A percentile compares a stretch with the other conserved stretches of the same genome.
Conservation (phyloP, 2,113 vertebrate species). For the Colaptes auratus region DNA sequence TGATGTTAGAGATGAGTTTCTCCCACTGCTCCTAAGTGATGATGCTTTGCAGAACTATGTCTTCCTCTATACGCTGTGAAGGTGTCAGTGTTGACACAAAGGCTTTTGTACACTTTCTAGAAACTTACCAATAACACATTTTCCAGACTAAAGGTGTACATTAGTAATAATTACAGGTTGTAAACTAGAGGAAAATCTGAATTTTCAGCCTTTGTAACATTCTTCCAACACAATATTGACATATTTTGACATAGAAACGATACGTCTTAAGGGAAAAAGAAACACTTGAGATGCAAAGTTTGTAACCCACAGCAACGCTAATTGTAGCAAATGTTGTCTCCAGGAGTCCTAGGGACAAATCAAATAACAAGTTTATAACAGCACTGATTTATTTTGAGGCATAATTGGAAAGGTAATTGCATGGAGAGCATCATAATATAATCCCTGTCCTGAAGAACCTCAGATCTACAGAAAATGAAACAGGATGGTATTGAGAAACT, state of each 20-base stretch:
- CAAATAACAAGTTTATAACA: background rate
- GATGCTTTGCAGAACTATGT: background rate
- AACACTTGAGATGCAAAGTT: background rate
- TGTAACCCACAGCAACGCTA: background rate
- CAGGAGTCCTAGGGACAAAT: background rate
- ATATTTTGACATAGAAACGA: background rate
- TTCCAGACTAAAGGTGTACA: background rate
- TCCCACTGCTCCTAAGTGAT: accelerated
- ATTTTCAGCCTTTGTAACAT: background rate
- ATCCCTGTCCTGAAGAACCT: background rate
- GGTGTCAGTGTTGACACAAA: background rate
- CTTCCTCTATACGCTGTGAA: background rate
- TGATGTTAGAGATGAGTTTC: background rate
- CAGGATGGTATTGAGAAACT: background rate
- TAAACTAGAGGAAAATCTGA: background rate
- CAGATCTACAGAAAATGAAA: background rate
- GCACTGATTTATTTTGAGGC: background rate
- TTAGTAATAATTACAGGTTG: background rate
- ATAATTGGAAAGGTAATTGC: background rate
- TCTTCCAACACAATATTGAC: background rate
- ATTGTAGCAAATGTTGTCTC: background rate
- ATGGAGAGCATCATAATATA: background rate
- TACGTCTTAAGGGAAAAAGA: background rate
- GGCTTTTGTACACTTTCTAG: background rate
- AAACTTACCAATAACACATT: background rate